These are phyloP conservation scores for Corapipo altera DNA, from an alignment of 2,113 vertebrate genomes.

Conservation along the genomic window DNA sequence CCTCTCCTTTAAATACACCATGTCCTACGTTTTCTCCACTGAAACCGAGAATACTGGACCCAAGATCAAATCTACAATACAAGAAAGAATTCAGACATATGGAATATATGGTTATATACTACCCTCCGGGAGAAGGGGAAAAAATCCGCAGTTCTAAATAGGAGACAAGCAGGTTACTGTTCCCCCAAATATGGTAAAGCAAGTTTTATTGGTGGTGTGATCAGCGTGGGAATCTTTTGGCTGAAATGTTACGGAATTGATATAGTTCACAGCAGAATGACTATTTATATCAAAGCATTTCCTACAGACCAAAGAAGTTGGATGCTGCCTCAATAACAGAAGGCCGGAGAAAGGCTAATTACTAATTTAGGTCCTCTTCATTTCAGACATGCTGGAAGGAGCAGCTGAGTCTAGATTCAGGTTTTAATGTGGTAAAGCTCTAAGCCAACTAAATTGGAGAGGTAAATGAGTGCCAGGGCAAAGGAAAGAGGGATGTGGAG, in stretches of 20 bases:
- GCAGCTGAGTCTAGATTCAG: background rate
- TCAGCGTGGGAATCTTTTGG: background rate
- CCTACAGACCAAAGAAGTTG: background rate
- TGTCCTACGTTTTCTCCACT: background rate
- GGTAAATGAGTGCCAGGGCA: background rate
- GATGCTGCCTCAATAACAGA: background rate
- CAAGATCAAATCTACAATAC: background rate
- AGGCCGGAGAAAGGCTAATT: background rate
- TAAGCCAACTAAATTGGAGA: background rate
- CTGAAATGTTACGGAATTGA: background rate
- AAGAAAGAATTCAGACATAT: background rate
- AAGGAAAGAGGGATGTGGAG: background rate
- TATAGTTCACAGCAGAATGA: background rate
- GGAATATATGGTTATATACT: background rate
- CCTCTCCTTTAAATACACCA: background rate
- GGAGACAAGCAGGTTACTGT: background rate
- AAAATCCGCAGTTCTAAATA: background rate
- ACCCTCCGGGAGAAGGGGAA: background rate
- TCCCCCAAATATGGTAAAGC: background rate
- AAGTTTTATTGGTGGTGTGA: background rate
- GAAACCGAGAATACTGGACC: background rate
- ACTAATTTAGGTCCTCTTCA: background rate
- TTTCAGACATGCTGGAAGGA: background rate
- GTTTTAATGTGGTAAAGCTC: background rate
- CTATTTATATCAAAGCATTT: background rate